Evolutionary conservation across 2,888 invertebrate genomes (phyloP).

Genomic region (Sarcophaga variegata): DNA sequence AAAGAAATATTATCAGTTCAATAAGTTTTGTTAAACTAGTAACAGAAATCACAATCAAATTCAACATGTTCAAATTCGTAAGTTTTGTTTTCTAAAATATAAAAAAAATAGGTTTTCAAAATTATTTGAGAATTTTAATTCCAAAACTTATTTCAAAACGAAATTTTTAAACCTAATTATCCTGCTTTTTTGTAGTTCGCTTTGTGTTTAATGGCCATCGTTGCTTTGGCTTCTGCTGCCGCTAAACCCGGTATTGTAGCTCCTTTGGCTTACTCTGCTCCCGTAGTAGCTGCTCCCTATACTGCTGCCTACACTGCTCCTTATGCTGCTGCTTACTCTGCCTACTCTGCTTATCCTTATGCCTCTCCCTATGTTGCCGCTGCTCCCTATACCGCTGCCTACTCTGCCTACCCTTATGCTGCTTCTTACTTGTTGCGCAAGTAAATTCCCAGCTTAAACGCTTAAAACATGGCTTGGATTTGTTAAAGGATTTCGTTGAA

Average conservation of each 20-base stretch:
- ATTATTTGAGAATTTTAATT: not conserved
- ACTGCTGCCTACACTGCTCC: slow-evolving; percentile 68
- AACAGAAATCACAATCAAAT: not conserved
- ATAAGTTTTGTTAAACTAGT: not conserved
- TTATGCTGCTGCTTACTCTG: slow-evolving; percentile 71
- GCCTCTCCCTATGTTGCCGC: slow-evolving; percentile 66
- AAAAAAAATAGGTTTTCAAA: not conserved
- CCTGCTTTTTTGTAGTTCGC: slow-evolving; percentile 21
- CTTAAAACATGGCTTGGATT: not conserved
- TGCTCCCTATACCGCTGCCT: slow-evolving; percentile 64
- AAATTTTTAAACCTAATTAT: not conserved
- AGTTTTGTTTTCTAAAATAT: not conserved
- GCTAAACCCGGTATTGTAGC: slow-evolving; percentile 73
- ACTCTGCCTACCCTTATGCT: slow-evolving; percentile 64
- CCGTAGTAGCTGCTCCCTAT: slow-evolving; percentile 67
- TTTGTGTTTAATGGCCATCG: slow-evolving; percentile 71
- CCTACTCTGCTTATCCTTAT: slow-evolving; percentile 60
- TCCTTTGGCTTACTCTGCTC: slow-evolving; percentile 71
- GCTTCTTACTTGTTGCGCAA: not conserved
- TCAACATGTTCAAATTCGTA: slow-evolving; percentile 28
- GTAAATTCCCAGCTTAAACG: not conserved
- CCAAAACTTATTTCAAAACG: not conserved
- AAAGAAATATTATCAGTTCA: slow-evolving; percentile 6
- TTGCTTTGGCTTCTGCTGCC: slow-evolving; percentile 71
- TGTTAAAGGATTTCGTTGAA: not conserved